Evolutionary conservation across 2,113 vertebrate genomes (phyloP), one percentile per base, ranked within the genome.

Genomic region (Bombycilla garrulus): DNA sequence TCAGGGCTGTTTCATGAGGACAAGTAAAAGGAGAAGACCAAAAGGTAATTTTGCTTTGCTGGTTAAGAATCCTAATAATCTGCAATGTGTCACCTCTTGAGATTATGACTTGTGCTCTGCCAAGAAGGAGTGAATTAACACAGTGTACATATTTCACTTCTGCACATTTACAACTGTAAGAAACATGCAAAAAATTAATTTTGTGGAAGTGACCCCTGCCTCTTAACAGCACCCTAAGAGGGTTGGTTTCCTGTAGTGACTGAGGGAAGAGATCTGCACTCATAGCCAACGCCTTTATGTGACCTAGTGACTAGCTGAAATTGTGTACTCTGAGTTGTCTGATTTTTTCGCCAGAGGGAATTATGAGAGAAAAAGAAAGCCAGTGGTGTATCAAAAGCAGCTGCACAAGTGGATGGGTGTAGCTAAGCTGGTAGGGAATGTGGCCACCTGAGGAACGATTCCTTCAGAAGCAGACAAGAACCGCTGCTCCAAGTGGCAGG

Each of bases 281-380:
- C 76, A 72, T 82, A 96, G 91, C 83, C 20, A 15, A 86, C 90
- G 61, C 51, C 31, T 95, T 81, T 21, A 7, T 80, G 74, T 64
- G 86, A 71, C 57, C 31, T 96, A 86, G 90, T 96, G 74, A 76
- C 61, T 92, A 81, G 47, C 54, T 85, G 71, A 78, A 95, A 71
- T 94, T 89, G 61, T 88, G 95, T 83, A 81, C 64, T 40, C 2
- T 54, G 78, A n/a, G 26, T 67, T 89, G 80, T 79, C 77, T 95
- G 82, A 79, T 90, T 84, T 95, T 77, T 88, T 87, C 94, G 64
- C 53, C 50, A 90, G 86, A 90, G 47, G 70, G 92, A 94, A 94
- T 88, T 72, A 51, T 6, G 0, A 25, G 40, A 12, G 38, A 3
- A 5, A 29, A 47, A 22, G 24, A 36, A n/a, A 57, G 33, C 6